Conservation (phyloP, 1,140 invertebrate genomes). For the Drosophila lowei region DNA sequence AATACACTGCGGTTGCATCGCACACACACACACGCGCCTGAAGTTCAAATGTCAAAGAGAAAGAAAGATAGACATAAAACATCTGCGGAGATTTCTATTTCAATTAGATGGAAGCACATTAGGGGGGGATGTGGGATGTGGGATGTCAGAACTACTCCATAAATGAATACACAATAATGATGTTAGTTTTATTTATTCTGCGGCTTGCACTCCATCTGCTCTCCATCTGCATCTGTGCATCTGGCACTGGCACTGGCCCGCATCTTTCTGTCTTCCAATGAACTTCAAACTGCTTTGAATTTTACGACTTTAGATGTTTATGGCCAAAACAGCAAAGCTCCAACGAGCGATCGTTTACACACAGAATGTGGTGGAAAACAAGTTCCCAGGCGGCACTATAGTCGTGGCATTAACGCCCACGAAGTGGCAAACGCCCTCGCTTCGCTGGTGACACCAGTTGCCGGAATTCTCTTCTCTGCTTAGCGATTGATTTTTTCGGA, state of each 20-base stretch:
- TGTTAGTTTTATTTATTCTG: conserved; percentile 58
- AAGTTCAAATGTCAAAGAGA: conserved; percentile 72
- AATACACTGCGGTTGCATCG: conserved; percentile 52
- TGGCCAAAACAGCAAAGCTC: conserved; percentile 37
- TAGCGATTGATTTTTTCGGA: conserved; percentile 44
- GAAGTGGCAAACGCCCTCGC: conserved; percentile 22
- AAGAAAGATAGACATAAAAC: conserved; percentile 62
- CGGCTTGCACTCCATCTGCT: conserved; percentile 44
- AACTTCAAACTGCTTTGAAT: conserved; percentile 55
- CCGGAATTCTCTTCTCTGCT: background rate
- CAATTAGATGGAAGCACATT: conserved; percentile 56
- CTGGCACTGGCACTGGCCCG: conserved; percentile 50
- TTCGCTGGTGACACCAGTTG: background rate
- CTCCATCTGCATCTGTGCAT: conserved; percentile 33
- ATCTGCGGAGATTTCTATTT: conserved; percentile 71
- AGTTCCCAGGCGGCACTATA: conserved; percentile 27
- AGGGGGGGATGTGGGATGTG: conserved; percentile 21
- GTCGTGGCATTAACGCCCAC: conserved; percentile 31
- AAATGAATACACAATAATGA: conserved; percentile 75
- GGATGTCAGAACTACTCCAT: conserved; percentile 55
- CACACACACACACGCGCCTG: conserved; percentile 28
- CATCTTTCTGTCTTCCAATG: conserved; percentile 53
- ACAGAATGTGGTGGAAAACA: conserved; percentile 6
- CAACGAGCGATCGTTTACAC: no score
- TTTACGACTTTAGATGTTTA: conserved; percentile 65